Conservation (phyloP, 2,113 vertebrate genomes). For the Nyctereutes procyonoides region DNA sequence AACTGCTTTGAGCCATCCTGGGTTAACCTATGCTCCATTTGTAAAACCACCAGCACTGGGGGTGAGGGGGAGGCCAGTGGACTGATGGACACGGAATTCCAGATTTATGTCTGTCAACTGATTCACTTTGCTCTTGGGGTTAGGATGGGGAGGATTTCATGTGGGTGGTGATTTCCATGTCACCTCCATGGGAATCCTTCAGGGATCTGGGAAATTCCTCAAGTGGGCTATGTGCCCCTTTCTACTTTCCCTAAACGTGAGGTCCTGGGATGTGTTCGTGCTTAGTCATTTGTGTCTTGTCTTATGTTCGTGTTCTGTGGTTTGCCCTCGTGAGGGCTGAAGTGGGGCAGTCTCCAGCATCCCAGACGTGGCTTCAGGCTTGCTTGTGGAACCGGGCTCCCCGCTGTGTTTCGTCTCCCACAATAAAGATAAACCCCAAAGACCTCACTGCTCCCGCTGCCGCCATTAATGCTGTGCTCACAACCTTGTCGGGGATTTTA, state of each 20-base stretch:
- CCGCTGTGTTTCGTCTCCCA: constrained; percentile 17
- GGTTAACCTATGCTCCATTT: not conserved
- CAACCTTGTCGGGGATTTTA: constrained; percentile 77
- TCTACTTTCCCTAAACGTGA: not conserved
- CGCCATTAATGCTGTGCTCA: constrained; percentile 81
- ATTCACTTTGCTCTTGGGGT: not conserved
- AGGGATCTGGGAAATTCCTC: not conserved
- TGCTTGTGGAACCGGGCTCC: not conserved
- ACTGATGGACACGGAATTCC: not conserved
- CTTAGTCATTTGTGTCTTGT: constrained; percentile 38
- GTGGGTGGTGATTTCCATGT: not conserved
- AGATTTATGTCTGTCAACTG: not conserved
- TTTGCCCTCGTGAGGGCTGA: constrained; percentile 42
- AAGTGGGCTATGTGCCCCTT: not conserved
- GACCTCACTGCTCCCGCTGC: constrained; percentile 74
- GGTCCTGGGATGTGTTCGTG: not conserved
- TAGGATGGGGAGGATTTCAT: not conserved
- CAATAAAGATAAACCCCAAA: constrained; percentile 10
- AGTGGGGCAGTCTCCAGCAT: not conserved
- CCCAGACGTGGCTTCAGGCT: not conserved
- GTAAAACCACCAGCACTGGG: constrained; percentile 67
- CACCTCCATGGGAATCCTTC: not conserved
- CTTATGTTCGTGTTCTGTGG: constrained; percentile 57
- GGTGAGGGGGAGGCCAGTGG: not conserved
- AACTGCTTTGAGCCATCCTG: not conserved